Evolutionary conservation across 1,140 invertebrate genomes (phyloP).

Genomic region (Meloidogyne hapla): DNA sequence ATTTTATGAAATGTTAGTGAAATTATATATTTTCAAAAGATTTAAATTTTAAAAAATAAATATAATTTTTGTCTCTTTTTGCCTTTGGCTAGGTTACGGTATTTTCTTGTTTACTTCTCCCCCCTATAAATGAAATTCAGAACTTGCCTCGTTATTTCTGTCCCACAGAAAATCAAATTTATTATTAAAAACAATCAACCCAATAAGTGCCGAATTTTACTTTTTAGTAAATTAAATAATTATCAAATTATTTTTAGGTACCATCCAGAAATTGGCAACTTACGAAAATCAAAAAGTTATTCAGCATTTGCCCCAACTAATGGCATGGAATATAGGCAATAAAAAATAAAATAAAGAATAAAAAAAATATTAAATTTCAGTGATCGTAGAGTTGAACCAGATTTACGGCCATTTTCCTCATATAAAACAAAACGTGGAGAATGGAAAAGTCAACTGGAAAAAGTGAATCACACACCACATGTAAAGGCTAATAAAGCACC

Average conservation of each 20-base stretch:
- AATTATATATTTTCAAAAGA: not conserved
- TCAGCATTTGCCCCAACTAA: slow-evolving; percentile 35
- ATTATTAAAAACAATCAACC: too few species aligned
- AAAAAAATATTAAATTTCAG: slow-evolving; percentile 16
- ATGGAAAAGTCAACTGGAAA: slow-evolving; percentile 21
- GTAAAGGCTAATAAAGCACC: slow-evolving; percentile 22
- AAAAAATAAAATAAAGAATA: not conserved
- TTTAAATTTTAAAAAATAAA: not conserved
- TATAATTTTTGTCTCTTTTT: too few species aligned
- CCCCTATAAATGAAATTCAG: too few species aligned
- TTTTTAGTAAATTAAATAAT: not conserved
- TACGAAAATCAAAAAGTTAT: slow-evolving; percentile 38
- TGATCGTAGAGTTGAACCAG: slow-evolving; percentile 34
- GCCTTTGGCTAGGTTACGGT: too few species aligned
- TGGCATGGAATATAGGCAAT: not conserved
- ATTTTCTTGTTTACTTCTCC: too few species aligned
- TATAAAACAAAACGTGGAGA: slow-evolving; percentile 43
- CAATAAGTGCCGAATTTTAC: too few species aligned
- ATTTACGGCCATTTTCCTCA: slow-evolving; percentile 36
- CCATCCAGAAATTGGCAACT: slow-evolving; percentile 26
- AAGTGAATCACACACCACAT: slow-evolving; percentile 12
- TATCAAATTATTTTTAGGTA: slow-evolving; percentile 23
- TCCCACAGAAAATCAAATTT: too few species aligned
- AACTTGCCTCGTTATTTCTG: too few species aligned
- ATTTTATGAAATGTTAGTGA: slow-evolving; percentile 21